A percentile compares a stretch with the other conserved stretches of the same genome.
Evolutionary conservation across 2,113 vertebrate genomes (phyloP).

Genomic region (Microtus oregoni): DNA sequence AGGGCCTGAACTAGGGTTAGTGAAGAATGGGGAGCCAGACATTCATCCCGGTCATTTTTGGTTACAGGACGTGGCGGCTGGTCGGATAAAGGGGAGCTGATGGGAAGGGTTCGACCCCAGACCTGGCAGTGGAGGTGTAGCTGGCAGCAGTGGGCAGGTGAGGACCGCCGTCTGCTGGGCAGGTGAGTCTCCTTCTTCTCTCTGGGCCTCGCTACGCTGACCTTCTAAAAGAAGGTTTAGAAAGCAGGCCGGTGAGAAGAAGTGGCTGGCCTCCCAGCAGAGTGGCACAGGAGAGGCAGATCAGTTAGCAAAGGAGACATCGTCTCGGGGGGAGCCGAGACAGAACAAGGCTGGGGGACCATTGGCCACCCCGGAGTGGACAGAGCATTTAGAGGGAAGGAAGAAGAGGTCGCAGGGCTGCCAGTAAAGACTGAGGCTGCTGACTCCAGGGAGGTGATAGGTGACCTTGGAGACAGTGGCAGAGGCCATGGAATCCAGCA

Average conservation of each 20-base stretch:
- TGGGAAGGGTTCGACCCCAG: slow-evolving; percentile 32
- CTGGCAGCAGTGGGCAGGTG: slow-evolving; percentile 64
- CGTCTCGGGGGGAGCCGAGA: slow-evolving; percentile 78
- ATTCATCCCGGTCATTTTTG: slow-evolving; percentile 80
- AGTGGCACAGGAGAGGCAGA: neutral
- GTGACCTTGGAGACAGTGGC: slow-evolving; percentile 13
- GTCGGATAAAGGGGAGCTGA: slow-evolving; percentile 60
- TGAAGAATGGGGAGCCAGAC: slow-evolving; percentile 71
- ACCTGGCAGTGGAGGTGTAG: slow-evolving; percentile 51
- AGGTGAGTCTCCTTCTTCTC: slow-evolving; percentile 66
- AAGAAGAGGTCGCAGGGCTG: neutral
- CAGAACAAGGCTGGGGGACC: slow-evolving; percentile 32
- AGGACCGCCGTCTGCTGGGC: slow-evolving; percentile 38
- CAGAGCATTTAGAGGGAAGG: neutral
- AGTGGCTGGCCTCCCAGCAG: slow-evolving; percentile 25
- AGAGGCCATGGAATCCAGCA: neutral
- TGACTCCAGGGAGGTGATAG: slow-evolving; percentile 9
- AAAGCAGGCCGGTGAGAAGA: neutral
- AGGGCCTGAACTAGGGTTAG: slow-evolving; percentile 8
- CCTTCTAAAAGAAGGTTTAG: slow-evolving; percentile 33
- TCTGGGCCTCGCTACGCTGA: neutral
- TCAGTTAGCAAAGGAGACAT: slow-evolving; percentile 57
- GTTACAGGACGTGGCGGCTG: slow-evolving; percentile 79
- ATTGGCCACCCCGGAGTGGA: neutral
- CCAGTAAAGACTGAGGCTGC: neutral